Evolutionary conservation across 2,113 vertebrate species (phyloP), one percentile per base, ranked within the genome.

Genomic region (Malurus alboscapulatus): DNA sequence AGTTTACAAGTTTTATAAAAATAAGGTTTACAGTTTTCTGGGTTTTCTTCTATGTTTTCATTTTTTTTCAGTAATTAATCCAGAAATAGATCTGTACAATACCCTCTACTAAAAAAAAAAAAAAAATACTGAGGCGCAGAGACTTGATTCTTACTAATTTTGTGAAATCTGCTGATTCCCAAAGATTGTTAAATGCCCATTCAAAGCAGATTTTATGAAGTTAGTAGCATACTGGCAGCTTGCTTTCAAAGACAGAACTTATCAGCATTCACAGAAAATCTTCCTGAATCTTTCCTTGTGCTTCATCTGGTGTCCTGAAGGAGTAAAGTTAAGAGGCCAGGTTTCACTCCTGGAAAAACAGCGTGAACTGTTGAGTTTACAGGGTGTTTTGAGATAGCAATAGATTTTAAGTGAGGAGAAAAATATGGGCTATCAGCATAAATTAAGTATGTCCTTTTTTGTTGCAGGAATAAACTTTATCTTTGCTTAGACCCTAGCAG

Each of bases 31-130:
- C 4, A 14, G 1, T 36, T 65, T 74, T 80, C 47, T 59, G 10
- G 0, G 2, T 91, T 61, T 75, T 50, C 7, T 68, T 89, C 24
- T 1, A 4, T 1, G 0, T n/a, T 68, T 90, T 59, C 2, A 2
- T 81, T 91, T 88, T 29, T 24, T 71, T 88, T 81, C 30, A 44
- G 21, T 72, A 84, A 76, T 61, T 72, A 40, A 61, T 66, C 42
- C n/a, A 44, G 21, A 68, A 84, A 76, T 57, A 67, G 36, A 61
- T 66, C 42, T 85, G 13, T 42, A 38, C 18, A 29, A 13, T 50
- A 36, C 50, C n/a, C 21, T 72, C 29, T 55, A 59, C 47, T n/a
- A 15, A 59, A 66, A 42, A 66, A 16, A 47, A 22, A 34, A 11
- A 48, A 77, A 40, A 34, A 11, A 29, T 27, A n/a, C 45, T 38